Base-by-base conservation (phyloP, 2,888 invertebrate species). In the Gerris lacustris region DNA sequence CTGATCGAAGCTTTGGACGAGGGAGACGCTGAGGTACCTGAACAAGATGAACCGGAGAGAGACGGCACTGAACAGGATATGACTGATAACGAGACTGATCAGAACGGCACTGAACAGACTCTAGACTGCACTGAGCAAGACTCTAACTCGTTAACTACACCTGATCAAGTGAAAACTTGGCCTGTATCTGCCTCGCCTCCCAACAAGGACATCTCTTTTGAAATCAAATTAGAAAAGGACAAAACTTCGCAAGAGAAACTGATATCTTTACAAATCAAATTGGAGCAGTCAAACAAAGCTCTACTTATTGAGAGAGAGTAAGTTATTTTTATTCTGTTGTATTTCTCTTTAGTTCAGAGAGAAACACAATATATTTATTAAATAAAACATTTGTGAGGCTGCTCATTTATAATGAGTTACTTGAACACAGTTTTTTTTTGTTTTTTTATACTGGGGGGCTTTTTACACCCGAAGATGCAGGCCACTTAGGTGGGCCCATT, bases 251-350 rank as follows among this genome's bases (percentile, higher is more conserved):
- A 55, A 55, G 55, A 55, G 5, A 55, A 55, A 55, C 2, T 55
- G 11, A 11, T 55, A 55, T 11, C 55, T 5, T 55, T 55, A 55
- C 55, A 55, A 15, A 55, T 55, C 9, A 55, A 55, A 55, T 55
- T 55, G 15, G 55, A 55, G 15, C 55, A 55, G 15, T 9, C 43
- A 43, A 17, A 31, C 43, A 15, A 67, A 55, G 2, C 55, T 55
- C 55, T 55, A 11, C 55, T 55, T 15, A 55, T 84, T 18, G 91
- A 91, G 81, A 82, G 88, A 83, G 89, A 90, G 90, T 91, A 82
- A 84, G 87, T 81, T 69, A 66, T 43, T 69, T 62, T 69, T 18
- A n/a, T 67, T 70, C 5, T 64, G 31, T 31, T 31, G 4, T 31
- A 31, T 31, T 31, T 31, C 31, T 31, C 31, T 31, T 31, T 31